Evolutionary conservation across 1,140 invertebrate species (phyloP).

Genomic region (Drosophila elegans): DNA sequence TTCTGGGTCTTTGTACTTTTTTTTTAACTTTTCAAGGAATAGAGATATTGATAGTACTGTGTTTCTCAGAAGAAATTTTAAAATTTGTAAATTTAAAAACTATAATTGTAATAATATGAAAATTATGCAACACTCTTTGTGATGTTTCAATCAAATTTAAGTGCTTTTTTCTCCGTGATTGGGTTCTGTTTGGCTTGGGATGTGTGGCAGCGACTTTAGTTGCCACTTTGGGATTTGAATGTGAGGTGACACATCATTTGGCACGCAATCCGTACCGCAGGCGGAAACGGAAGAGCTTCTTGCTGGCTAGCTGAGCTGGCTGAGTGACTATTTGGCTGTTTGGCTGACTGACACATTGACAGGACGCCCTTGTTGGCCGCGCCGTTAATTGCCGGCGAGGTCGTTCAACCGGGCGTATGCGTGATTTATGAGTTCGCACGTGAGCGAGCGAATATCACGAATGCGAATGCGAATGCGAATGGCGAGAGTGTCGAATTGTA

Average conservation of each 20-base stretch:
- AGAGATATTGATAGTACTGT: no score
- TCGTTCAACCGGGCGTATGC: conserved; percentile 78
- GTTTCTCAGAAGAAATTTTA: no score
- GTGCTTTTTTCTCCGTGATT: conserved; percentile 6
- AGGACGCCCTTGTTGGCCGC: conserved; percentile 35
- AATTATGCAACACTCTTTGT: no score
- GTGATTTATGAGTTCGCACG: conserved; percentile 71
- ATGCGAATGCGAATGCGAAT: conserved; percentile 17
- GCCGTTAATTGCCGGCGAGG: conserved; percentile 66
- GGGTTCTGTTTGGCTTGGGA: conserved; percentile 24
- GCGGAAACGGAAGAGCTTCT: conserved; percentile 60
- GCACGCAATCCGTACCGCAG: conserved; percentile 56
- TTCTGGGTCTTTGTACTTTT: no score
- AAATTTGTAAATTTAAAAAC: no score
- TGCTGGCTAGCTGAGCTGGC: conserved; percentile 4
- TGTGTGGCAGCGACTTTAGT: conserved; percentile 14
- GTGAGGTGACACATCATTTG: conserved; percentile 71
- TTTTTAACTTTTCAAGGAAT: no score
- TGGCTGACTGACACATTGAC: conserved; percentile 49
- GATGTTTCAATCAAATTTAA: no score
- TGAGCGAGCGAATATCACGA: conserved; percentile 16
- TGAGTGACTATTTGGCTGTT: conserved; percentile 5
- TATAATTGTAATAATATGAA: no score
- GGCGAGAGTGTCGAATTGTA: conserved; percentile 10
- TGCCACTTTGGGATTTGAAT: conserved; percentile 39